phyloP scores from a whole-genome alignment of 2,888 invertebrate genomes.

The Baronia brevicornis region DNA sequence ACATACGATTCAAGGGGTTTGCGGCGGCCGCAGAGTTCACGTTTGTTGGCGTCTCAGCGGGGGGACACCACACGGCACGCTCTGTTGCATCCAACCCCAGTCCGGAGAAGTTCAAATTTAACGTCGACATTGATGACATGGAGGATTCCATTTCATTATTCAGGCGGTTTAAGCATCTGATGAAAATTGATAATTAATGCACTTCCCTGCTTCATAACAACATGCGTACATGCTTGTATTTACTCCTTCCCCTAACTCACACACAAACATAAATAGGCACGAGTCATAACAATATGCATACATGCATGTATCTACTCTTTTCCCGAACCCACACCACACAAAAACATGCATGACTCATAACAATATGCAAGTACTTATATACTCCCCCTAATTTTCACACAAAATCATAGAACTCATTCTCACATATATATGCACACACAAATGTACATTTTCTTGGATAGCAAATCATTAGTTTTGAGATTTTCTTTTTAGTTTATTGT shows the following conservation, averaged over 20 bases:
- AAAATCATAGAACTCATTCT: no score
- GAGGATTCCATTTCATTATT: constrained; percentile 38
- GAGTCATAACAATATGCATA: no score
- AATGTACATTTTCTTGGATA: no score
- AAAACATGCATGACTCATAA: no score
- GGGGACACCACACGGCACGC: constrained; percentile 27
- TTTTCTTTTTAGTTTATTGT: no score
- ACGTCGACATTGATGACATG: constrained; percentile 39
- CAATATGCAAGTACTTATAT: no score
- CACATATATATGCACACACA: no score
- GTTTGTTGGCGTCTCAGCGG: constrained; percentile 13
- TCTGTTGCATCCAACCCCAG: constrained; percentile 29
- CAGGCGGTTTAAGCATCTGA: constrained; percentile 39
- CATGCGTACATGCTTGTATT: neutral
- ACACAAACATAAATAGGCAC: no score
- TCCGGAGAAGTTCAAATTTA: constrained; percentile 25
- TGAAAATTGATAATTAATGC: constrained; percentile 15
- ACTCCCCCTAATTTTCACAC: no score
- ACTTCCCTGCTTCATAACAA: constrained; percentile 9
- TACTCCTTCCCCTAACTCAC: neutral
- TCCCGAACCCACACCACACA: no score
- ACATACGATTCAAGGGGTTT: constrained; percentile 26
- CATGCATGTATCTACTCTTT: no score
- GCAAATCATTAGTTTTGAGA: no score
- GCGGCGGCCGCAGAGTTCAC: constrained; percentile 22